Evolutionary conservation across 2,888 invertebrate species (phyloP).

Genomic region (Drosophila kuntzei): DNA sequence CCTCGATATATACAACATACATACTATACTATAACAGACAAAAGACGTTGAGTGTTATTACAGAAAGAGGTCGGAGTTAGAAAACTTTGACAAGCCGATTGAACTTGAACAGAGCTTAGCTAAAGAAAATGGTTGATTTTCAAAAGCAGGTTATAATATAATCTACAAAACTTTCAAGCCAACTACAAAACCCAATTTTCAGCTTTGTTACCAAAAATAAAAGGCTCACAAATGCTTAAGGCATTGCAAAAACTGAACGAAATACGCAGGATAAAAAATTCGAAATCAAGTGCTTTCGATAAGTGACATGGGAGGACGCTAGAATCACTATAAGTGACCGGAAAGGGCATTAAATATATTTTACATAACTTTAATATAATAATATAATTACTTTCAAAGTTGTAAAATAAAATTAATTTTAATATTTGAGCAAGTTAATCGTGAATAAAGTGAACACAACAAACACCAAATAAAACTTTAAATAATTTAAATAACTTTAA

Average conservation of each 20-base stretch:
- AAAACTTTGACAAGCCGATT: slow-evolving; percentile 57
- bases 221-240: slow-evolving; percentile 2
- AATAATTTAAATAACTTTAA: neutral
- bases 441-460: too few species aligned
- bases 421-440: too few species aligned
- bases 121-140: slow-evolving; percentile 38
- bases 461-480: too few species aligned
- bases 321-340: too few species aligned
- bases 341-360: too few species aligned
- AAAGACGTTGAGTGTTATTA: slow-evolving; percentile 31
- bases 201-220: slow-evolving; percentile 1
- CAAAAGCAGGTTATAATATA: slow-evolving; percentile 41
- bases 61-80: slow-evolving; percentile 9
- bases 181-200: slow-evolving; percentile 4
- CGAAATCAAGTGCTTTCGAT: neutral
- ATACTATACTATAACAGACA: slow-evolving; percentile 18
- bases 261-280: neutral
- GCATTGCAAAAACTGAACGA: neutral
- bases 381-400: neutral
- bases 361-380: too few species aligned
- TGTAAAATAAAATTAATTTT: too few species aligned
- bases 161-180: slow-evolving; percentile 20
- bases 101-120: slow-evolving; percentile 31
- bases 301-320: neutral
- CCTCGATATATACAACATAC: slow-evolving; percentile 17